Conservation (phyloP, 2,797 vertebrate species). For the Serranus cabrilla region DNA sequence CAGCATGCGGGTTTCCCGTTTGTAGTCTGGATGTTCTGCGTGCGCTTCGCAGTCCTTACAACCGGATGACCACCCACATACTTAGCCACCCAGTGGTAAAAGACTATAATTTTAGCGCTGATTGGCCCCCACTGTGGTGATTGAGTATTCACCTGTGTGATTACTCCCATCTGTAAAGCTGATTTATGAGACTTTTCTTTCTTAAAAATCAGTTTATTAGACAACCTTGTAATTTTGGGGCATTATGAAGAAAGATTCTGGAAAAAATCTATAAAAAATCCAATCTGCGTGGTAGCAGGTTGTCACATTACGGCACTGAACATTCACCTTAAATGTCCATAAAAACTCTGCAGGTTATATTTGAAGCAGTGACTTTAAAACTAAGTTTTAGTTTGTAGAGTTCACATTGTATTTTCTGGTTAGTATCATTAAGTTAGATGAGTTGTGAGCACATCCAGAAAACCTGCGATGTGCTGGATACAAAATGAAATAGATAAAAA, state of each 20-base stretch:
- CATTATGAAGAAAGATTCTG: neutral
- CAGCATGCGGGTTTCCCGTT: neutral
- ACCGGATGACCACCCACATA: conserved; percentile 4
- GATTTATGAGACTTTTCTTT: conserved; percentile 9
- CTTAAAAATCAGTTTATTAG: neutral
- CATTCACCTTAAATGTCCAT: neutral
- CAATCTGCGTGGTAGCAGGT: neutral
- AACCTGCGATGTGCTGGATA: too few relatives aligned
- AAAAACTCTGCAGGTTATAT: neutral
- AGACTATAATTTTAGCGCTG: conserved; percentile 17
- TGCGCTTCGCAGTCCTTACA: neutral
- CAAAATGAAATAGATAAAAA: too few relatives aligned
- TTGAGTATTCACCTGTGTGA: conserved; percentile 3
- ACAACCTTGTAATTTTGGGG: neutral
- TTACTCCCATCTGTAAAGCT: conserved; percentile 1
- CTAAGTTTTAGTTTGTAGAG: neutral
- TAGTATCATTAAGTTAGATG: neutral
- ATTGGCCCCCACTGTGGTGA: conserved; percentile 19
- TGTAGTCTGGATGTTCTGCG: neutral
- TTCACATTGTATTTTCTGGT: neutral
- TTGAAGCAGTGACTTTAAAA: neutral
- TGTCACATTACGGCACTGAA: neutral
- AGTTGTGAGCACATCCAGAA: neutral
- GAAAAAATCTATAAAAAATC: neutral
- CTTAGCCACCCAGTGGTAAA: conserved; percentile 14